Evolutionary conservation across 2,113 vertebrate genomes (phyloP).

Genomic region (Calonectris borealis): DNA sequence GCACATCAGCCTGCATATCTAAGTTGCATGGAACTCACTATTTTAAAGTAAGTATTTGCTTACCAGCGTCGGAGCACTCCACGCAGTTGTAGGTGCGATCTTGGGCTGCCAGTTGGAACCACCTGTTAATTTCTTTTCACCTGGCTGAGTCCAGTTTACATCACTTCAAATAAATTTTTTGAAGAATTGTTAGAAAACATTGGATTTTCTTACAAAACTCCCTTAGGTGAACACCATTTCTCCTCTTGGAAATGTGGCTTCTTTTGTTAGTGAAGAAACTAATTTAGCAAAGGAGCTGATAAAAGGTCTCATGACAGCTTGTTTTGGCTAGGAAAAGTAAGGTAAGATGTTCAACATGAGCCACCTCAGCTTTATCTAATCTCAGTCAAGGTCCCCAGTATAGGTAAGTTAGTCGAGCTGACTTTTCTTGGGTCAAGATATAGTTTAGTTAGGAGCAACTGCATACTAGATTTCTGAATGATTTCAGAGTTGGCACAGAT

Average conservation of each 20-base stretch:
- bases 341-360: background rate
- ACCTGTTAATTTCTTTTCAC: conserved; percentile 93
- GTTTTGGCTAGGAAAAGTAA: background rate
- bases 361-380: background rate
- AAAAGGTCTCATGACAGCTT: background rate
- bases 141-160: conserved; percentile 95
- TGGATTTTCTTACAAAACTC: background rate
- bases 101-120: conserved; percentile 96
- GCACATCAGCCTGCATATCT: background rate
- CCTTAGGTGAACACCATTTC: background rate
- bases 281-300: background rate
- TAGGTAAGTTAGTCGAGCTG: background rate
- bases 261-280: background rate
- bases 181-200: conserved; percentile 23
- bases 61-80: conserved; percentile 95
- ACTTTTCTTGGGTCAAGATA: background rate
- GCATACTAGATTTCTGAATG: background rate
- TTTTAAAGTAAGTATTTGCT: conserved; percentile 36
- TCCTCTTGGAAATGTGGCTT: background rate
- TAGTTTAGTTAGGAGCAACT: background rate
- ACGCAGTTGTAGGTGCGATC: conserved; percentile 91
- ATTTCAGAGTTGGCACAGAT: background rate
- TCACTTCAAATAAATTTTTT: conserved; percentile 82
- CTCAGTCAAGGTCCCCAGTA: background rate
- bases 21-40: background rate